Percentiles rank a stretch among this genome's conserved stretches.
phyloP scores from a whole-genome alignment of 2,797 vertebrate genomes.

The Xiphorhynchus erythropygius region DNA sequence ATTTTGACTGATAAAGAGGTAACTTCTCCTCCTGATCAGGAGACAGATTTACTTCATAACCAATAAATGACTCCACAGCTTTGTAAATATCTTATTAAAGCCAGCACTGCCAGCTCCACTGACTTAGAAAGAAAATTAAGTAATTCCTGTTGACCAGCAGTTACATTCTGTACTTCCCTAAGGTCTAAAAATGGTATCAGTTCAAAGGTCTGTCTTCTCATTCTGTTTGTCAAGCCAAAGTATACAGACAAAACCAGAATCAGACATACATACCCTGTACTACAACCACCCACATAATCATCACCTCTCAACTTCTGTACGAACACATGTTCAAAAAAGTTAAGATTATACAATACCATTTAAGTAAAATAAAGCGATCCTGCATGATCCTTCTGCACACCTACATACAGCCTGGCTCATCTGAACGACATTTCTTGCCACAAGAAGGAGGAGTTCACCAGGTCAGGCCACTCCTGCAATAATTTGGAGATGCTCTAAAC shows the following conservation, averaged over 20 bases:
- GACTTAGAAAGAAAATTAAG: not conserved
- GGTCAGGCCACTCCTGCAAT: not conserved
- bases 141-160: not conserved
- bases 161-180: not conserved
- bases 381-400: not conserved
- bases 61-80: not conserved
- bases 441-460: not conserved
- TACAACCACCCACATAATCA: not conserved
- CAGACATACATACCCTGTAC: not conserved
- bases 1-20: not conserved
- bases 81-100: not conserved
- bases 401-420: not conserved
- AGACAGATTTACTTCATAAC: not conserved
- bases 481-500: not conserved
- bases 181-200: not conserved
- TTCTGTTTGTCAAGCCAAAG: slow-evolving; percentile 7
- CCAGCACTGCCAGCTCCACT: not conserved
- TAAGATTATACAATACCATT: not conserved
- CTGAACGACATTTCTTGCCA: not conserved
- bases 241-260: not conserved
- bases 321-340: not conserved
- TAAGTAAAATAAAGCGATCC: not conserved
- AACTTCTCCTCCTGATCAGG: not conserved
- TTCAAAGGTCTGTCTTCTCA: slow-evolving; percentile 19
- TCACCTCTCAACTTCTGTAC: not conserved